phyloP scores from a whole-genome alignment of 2,797 vertebrate species.

The Erithacus rubecula region DNA sequence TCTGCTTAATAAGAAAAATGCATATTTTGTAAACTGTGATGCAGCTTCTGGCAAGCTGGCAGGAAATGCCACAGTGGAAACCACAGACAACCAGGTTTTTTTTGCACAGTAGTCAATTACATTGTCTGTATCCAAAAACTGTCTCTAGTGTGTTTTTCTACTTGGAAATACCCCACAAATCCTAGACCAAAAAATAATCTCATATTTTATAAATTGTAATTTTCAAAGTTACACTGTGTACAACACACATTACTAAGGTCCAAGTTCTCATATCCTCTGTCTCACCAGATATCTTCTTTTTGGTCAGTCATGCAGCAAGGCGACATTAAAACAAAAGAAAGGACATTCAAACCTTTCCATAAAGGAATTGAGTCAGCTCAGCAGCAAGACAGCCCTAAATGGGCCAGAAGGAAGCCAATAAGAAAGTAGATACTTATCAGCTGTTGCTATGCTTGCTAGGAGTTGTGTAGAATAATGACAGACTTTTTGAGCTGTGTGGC shows the following conservation, averaged over 20 bases:
- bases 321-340: neutral
- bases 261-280: neutral
- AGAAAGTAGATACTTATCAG: neutral
- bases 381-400: neutral
- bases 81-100: neutral
- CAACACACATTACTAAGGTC: neutral
- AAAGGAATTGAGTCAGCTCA: neutral
- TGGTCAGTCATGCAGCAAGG: neutral
- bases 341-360: neutral
- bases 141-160: neutral
- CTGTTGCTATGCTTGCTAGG: no score
- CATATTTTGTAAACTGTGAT: neutral
- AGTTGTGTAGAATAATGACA: no score
- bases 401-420: neutral
- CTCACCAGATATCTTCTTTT: neutral
- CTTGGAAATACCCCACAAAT: neutral
- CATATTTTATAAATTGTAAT: neutral
- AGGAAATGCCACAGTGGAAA: neutral
- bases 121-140: neutral
- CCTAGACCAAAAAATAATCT: neutral
- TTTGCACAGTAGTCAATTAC: neutral
- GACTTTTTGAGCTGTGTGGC: no score
- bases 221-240: neutral
- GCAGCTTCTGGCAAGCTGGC: neutral
- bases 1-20: conserved; percentile 16